Base-by-base conservation (phyloP, 1,140 invertebrate genomes). In the Agraylea sexmaculata region DNA sequence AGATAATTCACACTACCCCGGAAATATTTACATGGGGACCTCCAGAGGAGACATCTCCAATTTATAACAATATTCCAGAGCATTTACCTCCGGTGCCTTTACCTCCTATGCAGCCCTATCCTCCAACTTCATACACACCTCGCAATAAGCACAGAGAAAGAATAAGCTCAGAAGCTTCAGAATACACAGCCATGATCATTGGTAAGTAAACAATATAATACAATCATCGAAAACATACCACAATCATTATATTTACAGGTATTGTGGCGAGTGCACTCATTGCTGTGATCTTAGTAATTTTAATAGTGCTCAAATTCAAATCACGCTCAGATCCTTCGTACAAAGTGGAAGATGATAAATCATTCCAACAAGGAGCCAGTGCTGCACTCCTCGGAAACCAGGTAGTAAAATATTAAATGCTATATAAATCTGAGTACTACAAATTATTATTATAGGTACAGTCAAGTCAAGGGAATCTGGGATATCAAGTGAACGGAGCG, bases 251-350 rank as follows among this genome's bases (percentile, higher is more conserved):
- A 36, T 22, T 55, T 53, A 0, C 56, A 68, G 65, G 65, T 46
- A 90, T 94, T 43, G 87, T 92, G 40, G 88, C 87, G 1, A 88
- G 85, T 16, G 83, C 88, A 5, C 67, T 95, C 28, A 91, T 95
- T 52, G 86, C 87, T 17, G 82, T 95, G 42, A 82, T 96, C 10
- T 71, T 94, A 21, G 80, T 95, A 37, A 84, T 91, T 13, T 75
- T 94, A 21, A 76, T 92, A 33, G 80, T 95, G 40, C 74, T 93
- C 46, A 88, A 88, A 60, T 87, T 87, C 61, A 85, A 89, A 60
- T 83, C 83, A 49, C 74, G 86, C 30, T 77, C 86, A 11, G 86
- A 91, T 56, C 77, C 80, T 10, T 83, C 80, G 12, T 94, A 91
- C 58, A 94, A 93, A 59, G 80, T 92, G 22, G 88, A 93, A 49